Base-by-base conservation (phyloP, 2,113 vertebrate genomes). In the Agelaius tricolor region DNA sequence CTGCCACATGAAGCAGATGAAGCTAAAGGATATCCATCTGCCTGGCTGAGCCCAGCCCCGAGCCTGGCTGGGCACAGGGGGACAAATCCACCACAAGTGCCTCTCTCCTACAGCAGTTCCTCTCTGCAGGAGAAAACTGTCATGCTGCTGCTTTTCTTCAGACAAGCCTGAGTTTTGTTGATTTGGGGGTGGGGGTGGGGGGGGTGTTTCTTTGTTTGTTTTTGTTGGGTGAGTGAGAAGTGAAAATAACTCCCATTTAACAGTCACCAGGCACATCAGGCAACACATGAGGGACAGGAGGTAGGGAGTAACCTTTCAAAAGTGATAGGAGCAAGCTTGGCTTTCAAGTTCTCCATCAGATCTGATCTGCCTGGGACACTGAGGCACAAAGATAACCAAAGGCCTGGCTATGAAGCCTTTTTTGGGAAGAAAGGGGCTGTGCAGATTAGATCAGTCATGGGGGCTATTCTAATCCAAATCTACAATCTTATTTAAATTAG, bases 1-100 rank as follows among this genome's bases (percentile, higher is more conserved):
- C 59, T 95, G 82, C 94, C 91, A 15, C 58, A 47, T 11, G 41
- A 31, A 85, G 44, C 78, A 87, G 89, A 92, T 87, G 54, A 95
- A 76, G n/a, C 77, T 82, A 30, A 87, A 65, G 87, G 86, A 82
- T 68, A 20, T 35, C 61, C 2, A 11, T 21, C 31, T 22, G 31
- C 84, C 89, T 87, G 73, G 92, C 57, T 80, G 89, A 69, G 80
- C 57, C 74, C 73, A 65, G 80, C 0, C 72, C 55, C 14, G 18
- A 91, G 90, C 73, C 57, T 10, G 16, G 26, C 84, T 39, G 31
- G 23, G 13, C 69, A n/a, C 41, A 58, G 44, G 11, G 65, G 41
- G 8, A 59, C n/a, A 91, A 52, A 91, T 15, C 9, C 14, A 63
- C 75, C 17, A 4, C 52, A 51, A 35, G 46, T 5, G 13, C 27